A percentile compares a stretch with the other conserved stretches of the same genome.
Evolutionary conservation across 2,888 invertebrate genomes (phyloP).

Genomic region (Pseudococcus viburni): DNA sequence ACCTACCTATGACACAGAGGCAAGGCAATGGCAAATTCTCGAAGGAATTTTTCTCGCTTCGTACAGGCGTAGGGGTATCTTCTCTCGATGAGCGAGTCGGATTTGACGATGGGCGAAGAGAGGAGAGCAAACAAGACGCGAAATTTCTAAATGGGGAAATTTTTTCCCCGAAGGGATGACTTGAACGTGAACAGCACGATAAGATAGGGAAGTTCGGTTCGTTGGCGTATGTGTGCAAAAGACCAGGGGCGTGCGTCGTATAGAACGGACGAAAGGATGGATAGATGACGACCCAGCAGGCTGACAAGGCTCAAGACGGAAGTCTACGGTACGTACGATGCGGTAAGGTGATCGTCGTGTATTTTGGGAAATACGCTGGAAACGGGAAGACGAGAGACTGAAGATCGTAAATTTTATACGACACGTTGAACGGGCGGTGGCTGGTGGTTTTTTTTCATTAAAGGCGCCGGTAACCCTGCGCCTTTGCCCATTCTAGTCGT

Average conservation of each 20-base stretch:
- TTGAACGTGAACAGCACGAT: neutral
- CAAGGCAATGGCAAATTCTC: neutral
- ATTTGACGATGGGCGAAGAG: neutral
- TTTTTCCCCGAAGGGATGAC: neutral
- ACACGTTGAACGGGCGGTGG: constrained; percentile 1
- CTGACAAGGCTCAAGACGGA: neutral
- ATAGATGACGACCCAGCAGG: neutral
- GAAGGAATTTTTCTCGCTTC: neutral
- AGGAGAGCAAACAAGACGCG: neutral
- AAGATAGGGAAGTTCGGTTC: no score
- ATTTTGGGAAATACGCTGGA: neutral
- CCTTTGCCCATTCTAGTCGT: neutral
- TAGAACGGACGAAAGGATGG: neutral
- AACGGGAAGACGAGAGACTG: neutral
- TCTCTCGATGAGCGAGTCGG: neutral
- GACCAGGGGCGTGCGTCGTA: no score
- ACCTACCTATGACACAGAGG: neutral
- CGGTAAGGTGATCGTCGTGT: neutral
- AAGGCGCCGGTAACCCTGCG: neutral
- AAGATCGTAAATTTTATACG: constrained; percentile 5
- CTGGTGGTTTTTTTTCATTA: neutral
- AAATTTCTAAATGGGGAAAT: constrained; percentile 5
- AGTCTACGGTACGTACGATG: neutral
- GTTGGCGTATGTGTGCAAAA: neutral
- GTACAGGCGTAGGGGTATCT: neutral